These are phyloP conservation scores for Erebia epiphron DNA, from an alignment of 2,888 invertebrate species.

Conservation along the genomic window DNA sequence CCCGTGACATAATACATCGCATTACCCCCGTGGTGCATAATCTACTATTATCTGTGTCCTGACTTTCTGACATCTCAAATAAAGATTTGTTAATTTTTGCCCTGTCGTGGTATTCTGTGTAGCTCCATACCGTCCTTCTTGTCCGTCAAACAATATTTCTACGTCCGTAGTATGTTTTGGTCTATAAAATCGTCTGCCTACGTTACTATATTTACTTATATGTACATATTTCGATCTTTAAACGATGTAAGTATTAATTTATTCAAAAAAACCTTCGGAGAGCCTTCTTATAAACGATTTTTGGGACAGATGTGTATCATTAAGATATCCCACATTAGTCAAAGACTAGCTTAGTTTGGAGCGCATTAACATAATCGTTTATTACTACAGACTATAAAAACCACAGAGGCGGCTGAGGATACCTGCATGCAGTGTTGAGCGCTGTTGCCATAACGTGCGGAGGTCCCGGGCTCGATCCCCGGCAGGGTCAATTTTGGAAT, in stretches of 20 bases:
- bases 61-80: too few species aligned
- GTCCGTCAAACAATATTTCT: too few species aligned
- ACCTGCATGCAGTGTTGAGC: too few species aligned
- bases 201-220: not conserved
- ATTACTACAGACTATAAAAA: conserved; percentile 41
- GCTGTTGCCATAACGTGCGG: too few species aligned
- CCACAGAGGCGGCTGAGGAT: conserved; percentile 41
- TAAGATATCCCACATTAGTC: conserved; percentile 63
- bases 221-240: not conserved
- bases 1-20: too few species aligned
- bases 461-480: too few species aligned
- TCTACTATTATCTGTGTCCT: too few species aligned
- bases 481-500: too few species aligned
- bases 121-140: too few species aligned
- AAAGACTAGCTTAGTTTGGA: conserved; percentile 62
- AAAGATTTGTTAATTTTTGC: too few species aligned
- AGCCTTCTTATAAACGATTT: conserved; percentile 27
- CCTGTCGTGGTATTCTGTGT: not conserved
- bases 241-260: conserved; percentile 2
- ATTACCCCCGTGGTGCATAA: too few species aligned
- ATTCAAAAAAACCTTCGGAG: conserved; percentile 15
- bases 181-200: not conserved
- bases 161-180: too few species aligned
- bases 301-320: conserved; percentile 71
- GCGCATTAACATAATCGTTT: conserved; percentile 71